Conservation (phyloP, 2,113 vertebrate species). For the Lycocorax pyrrhopterus region DNA sequence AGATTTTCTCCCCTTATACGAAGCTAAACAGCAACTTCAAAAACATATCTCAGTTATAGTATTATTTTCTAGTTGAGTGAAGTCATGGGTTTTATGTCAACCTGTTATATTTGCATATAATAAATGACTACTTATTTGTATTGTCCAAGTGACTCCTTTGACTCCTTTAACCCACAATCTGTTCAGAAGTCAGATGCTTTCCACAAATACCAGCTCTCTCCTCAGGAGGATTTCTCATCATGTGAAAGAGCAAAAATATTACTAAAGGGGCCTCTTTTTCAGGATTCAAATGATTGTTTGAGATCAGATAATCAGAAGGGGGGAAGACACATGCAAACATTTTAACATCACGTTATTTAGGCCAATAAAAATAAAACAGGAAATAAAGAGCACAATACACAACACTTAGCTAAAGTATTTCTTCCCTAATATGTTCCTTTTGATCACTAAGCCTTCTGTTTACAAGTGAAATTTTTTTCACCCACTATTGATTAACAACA, state of each 20-base stretch:
- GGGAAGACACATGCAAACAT: background rate
- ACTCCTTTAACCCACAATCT: conserved; percentile 23
- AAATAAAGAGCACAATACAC: background rate
- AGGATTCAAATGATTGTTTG: background rate
- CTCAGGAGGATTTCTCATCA: conserved; percentile 16
- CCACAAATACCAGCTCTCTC: background rate
- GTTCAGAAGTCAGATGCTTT: conserved; percentile 45
- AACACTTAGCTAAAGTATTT: background rate
- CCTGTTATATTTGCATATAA: conserved; percentile 58
- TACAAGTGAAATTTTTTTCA: background rate
- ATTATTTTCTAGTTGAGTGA: conserved; percentile 61
- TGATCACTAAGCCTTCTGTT: background rate
- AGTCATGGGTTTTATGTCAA: conserved; percentile 42
- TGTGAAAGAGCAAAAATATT: background rate
- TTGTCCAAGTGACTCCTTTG: conserved; percentile 1
- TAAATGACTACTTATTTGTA: conserved; percentile 45
- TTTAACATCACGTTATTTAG: background rate
- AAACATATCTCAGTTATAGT: conserved; percentile 42
- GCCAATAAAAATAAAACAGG: background rate
- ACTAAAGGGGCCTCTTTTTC: background rate
- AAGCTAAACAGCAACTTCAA: conserved; percentile 62
- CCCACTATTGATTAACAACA: background rate
- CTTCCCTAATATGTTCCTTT: background rate
- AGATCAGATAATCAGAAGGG: background rate
- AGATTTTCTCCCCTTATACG: conserved; percentile 50